Evolutionary conservation across 2,113 vertebrate species (phyloP).

Genomic region (Vanacampus margaritifer): DNA sequence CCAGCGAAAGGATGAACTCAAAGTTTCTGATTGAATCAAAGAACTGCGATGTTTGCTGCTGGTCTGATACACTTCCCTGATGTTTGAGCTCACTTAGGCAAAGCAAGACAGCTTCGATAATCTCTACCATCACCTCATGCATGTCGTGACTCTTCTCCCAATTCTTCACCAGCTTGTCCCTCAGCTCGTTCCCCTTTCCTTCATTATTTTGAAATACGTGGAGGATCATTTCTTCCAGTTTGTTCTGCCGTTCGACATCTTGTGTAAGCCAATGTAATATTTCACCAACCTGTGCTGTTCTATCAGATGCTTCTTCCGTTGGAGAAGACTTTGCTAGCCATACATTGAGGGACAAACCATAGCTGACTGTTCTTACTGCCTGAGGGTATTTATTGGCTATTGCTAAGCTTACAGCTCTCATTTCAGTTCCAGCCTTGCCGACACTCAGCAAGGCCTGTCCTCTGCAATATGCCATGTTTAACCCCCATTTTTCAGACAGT

Average conservation of each 20-base stretch:
- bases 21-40: constrained; percentile 64
- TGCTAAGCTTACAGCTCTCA: constrained; percentile 62
- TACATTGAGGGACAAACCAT: constrained; percentile 63
- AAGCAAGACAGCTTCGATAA: constrained; percentile 60
- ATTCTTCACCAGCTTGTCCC: constrained; percentile 65
- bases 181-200: constrained; percentile 65
- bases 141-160: constrained; percentile 74
- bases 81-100: constrained; percentile 65
- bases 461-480: constrained; percentile 75
- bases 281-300: constrained; percentile 51
- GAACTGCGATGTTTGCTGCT: constrained; percentile 57
- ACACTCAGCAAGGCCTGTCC: constrained; percentile 68
- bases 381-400: constrained; percentile 68
- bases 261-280: constrained; percentile 70
- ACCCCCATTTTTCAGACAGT: constrained; percentile 75
- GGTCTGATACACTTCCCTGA: constrained; percentile 40
- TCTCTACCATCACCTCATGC: constrained; percentile 64
- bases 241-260: constrained; percentile 59
- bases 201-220: constrained; percentile 60
- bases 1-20: constrained; percentile 69
- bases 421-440: constrained; percentile 61
- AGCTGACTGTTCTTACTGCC: constrained; percentile 63
- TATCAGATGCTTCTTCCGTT: constrained; percentile 37
- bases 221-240: constrained; percentile 66
- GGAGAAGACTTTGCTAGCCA: constrained; percentile 70